Conservation (phyloP, 2,113 vertebrate species). For the Nycticryphes semicollaris region DNA sequence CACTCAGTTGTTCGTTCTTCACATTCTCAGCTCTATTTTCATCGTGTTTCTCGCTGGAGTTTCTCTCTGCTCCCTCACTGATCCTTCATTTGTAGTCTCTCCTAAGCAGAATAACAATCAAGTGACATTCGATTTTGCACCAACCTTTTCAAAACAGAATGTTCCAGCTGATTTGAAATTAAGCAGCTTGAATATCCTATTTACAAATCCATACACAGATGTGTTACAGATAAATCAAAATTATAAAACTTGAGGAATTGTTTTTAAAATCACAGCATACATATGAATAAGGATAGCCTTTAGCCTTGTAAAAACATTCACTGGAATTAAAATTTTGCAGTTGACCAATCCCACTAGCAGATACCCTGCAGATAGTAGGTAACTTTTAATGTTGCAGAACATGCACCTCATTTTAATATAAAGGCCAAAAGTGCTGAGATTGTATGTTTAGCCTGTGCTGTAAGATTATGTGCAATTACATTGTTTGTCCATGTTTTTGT, state of each 20-base stretch:
- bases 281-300: neutral
- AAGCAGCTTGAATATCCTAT: neutral
- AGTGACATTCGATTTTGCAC: neutral
- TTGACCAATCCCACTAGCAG: neutral
- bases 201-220: neutral
- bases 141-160: neutral
- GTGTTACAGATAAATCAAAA: neutral
- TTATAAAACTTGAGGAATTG: neutral
- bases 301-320: neutral
- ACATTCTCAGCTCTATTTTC: neutral
- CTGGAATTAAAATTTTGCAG: neutral
- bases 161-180: neutral
- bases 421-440: neutral
- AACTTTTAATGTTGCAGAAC: neutral
- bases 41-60: neutral
- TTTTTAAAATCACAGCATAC: neutral
- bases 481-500: neutral
- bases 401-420: neutral
- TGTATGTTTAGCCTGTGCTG: neutral
- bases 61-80: neutral
- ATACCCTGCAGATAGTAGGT: neutral
- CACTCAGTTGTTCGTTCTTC: neutral
- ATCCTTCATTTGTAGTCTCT: slow-evolving; percentile 1
- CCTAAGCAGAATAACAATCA: slow-evolving; percentile 12
- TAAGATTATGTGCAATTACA: neutral